phyloP scores from a whole-genome alignment of 2,113 vertebrate species.

The Colinus virginianus region DNA sequence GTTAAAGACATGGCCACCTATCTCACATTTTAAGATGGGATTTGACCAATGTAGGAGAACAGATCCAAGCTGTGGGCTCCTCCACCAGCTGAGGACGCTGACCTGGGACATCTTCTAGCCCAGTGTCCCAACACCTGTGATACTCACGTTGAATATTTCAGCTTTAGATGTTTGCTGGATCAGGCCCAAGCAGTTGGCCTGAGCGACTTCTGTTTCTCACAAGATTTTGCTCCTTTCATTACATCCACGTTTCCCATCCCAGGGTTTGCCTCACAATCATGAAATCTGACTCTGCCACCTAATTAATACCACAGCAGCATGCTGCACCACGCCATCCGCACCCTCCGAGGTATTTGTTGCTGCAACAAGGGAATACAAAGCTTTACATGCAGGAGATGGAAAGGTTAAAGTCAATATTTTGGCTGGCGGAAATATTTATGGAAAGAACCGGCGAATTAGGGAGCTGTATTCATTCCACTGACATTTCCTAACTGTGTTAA shows the following conservation, averaged over 20 bases:
- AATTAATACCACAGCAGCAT: constrained; percentile 57
- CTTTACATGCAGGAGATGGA: constrained; percentile 53
- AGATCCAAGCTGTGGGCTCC: background rate
- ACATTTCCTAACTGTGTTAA: constrained; percentile 65
- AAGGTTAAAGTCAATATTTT: constrained; percentile 72
- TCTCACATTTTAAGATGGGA: background rate
- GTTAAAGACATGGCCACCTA: background rate
- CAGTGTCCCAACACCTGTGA: background rate
- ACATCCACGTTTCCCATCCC: background rate
- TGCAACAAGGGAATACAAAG: constrained; percentile 44
- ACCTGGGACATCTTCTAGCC: background rate
- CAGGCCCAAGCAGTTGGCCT: background rate
- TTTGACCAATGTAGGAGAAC: background rate
- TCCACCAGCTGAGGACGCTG: background rate
- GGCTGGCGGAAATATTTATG: constrained; percentile 67
- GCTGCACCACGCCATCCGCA: background rate
- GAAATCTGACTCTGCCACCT: constrained; percentile 61
- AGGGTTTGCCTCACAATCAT: constrained; percentile 38
- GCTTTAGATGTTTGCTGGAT: background rate
- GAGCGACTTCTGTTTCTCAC: background rate
- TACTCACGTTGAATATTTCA: background rate
- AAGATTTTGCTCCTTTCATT: background rate
- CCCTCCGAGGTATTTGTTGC: constrained; percentile 38
- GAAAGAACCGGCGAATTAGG: constrained; percentile 46
- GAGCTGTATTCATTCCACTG: constrained; percentile 52